Evolutionary conservation across 2,797 vertebrate species (phyloP).

Genomic region (Hephaestus fuliginosus): DNA sequence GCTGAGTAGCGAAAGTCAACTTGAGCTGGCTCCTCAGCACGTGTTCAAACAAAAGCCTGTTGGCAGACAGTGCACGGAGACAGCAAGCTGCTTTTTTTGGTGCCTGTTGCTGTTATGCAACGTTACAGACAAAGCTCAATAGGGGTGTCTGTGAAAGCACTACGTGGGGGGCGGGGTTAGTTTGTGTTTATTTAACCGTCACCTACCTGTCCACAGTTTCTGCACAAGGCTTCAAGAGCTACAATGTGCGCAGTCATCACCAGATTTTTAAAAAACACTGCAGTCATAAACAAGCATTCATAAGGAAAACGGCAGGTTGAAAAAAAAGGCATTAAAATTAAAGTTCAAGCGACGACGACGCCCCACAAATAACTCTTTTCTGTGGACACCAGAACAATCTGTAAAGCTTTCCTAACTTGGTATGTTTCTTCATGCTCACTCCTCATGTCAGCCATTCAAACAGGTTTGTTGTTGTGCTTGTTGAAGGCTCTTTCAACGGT

Average conservation of each 20-base stretch:
- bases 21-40: slow-evolving; percentile 62
- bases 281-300: background rate
- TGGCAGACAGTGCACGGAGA: slow-evolving; percentile 60
- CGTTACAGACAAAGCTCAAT: slow-evolving; percentile 65
- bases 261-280: background rate
- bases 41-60: slow-evolving; percentile 67
- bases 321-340: too few relatives aligned
- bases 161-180: slow-evolving; percentile 2
- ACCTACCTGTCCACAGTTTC: slow-evolving; percentile 23
- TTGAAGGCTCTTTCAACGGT: too few relatives aligned
- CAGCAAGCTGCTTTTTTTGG: slow-evolving; percentile 28
- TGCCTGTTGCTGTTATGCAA: slow-evolving; percentile 59
- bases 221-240: slow-evolving; percentile 28
- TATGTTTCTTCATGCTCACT: background rate
- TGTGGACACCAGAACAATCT: background rate
- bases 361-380: background rate
- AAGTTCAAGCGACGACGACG: too few relatives aligned
- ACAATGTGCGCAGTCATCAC: slow-evolving; percentile 4
- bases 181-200: slow-evolving; percentile 35
- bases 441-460: too few relatives aligned
- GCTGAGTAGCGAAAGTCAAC: slow-evolving; percentile 56
- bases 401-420: background rate
- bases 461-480: too few relatives aligned
- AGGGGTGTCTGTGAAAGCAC: slow-evolving; percentile 49
- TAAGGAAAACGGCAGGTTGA: background rate